Percentiles rank a stretch among this genome's conserved stretches.
Conservation (phyloP, 2,888 invertebrate species). For the Eupithecia insigniata region DNA sequence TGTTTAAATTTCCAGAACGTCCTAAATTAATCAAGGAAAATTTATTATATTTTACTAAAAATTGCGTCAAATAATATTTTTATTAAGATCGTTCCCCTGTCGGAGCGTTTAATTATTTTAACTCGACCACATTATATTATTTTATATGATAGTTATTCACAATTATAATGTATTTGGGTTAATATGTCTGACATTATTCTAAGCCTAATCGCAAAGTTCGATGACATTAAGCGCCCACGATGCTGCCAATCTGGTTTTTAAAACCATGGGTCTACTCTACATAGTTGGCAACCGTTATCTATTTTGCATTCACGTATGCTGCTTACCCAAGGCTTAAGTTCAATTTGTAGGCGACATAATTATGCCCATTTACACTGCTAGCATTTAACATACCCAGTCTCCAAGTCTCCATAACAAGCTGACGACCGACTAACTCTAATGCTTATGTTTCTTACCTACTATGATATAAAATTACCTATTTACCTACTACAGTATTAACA, state of each 20-base stretch:
- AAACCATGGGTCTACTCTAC: slow-evolving; percentile 12
- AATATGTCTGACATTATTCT: slow-evolving; percentile 37
- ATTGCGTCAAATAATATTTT: not conserved
- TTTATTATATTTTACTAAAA: not conserved
- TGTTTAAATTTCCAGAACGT: not conserved
- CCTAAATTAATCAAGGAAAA: not conserved
- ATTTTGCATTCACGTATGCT: slow-evolving; percentile 12
- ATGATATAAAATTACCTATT: not conserved
- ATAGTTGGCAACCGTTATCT: slow-evolving; percentile 21
- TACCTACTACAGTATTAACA: not conserved
- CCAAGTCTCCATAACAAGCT: slow-evolving; percentile 3
- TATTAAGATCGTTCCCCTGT: not conserved
- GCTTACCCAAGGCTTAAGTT: slow-evolving; percentile 13
- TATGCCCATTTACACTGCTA: slow-evolving; percentile 8
- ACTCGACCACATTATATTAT: not conserved
- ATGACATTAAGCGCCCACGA: slow-evolving; percentile 31
- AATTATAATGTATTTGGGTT: slow-evolving; percentile 35
- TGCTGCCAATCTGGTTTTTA: slow-evolving; percentile 32
- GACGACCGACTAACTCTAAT: not conserved
- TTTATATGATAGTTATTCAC: slow-evolving; percentile 18
- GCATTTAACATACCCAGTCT: not conserved
- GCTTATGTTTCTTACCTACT: not conserved
- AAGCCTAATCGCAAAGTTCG: slow-evolving; percentile 35
- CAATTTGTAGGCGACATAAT: slow-evolving; percentile 9
- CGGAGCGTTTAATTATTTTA: not conserved